Evolutionary conservation across 2,888 invertebrate genomes (phyloP).

Genomic region (Zeuzera pyrina): DNA sequence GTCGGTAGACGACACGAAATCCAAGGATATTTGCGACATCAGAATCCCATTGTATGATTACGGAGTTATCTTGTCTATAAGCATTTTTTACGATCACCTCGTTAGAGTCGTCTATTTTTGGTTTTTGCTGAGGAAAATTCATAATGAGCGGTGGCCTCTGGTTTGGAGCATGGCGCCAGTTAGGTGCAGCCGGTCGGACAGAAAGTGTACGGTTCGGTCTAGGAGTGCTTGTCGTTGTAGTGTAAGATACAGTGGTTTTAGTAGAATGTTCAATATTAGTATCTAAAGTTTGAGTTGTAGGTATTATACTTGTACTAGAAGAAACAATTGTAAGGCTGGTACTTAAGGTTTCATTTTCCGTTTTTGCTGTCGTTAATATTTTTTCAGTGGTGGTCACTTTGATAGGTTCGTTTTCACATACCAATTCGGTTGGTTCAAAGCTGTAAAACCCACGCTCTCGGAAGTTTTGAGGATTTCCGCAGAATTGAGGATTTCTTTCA

Average conservation of each 20-base stretch:
- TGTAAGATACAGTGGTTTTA: conserved; percentile 30
- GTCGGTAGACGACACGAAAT: conserved; percentile 89
- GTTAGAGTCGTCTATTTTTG: conserved; percentile 77
- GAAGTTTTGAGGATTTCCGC: conserved; percentile 86
- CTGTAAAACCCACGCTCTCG: conserved; percentile 89
- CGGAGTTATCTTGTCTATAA: conserved; percentile 87
- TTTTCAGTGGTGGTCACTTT: conserved; percentile 35
- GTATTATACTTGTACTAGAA: conserved; percentile 19
- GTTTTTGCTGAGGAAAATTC: conserved; percentile 77
- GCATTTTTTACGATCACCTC: conserved; percentile 91
- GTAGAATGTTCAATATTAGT: conserved; percentile 28
- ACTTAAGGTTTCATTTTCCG: conserved; percentile 18
- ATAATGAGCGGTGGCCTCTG: conserved; percentile 82
- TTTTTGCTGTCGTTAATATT: conserved; percentile 14
- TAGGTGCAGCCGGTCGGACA: conserved; percentile 52
- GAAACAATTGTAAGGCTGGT: conserved; percentile 27
- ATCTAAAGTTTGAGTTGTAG: conserved; percentile 15
- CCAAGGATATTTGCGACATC: conserved; percentile 90
- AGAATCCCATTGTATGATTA: conserved; percentile 94
- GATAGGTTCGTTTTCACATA: conserved; percentile 67
- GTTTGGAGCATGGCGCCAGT: conserved; percentile 64
- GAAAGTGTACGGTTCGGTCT: conserved; percentile 41
- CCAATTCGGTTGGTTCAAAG: conserved; percentile 84
- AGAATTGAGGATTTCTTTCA: conserved; percentile 93
- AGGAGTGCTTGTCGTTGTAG: conserved; percentile 36